Conservation (phyloP, 2,888 invertebrate species). For the Plebejus argus region DNA sequence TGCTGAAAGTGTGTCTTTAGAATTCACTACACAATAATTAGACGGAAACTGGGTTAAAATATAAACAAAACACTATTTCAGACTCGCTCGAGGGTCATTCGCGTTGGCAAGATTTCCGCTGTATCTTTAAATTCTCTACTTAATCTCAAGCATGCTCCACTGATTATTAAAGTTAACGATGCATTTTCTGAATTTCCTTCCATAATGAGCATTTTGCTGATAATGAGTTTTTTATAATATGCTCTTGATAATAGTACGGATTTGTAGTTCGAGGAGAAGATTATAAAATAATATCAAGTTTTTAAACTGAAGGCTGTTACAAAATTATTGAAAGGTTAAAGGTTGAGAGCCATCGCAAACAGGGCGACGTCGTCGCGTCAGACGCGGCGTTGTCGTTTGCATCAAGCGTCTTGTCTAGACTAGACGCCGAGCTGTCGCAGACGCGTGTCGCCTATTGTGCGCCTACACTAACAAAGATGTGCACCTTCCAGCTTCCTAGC, state of each 20-base stretch:
- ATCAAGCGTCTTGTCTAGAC: too few species aligned
- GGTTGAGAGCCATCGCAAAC: too few species aligned
- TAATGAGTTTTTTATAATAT: constrained; percentile 28
- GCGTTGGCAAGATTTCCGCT: constrained; percentile 73
- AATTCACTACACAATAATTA: constrained; percentile 28
- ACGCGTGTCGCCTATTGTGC: too few species aligned
- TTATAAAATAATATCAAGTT: neutral
- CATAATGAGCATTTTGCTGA: constrained; percentile 32
- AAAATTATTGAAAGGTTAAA: too few species aligned
- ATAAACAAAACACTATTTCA: constrained; percentile 43
- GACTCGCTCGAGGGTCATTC: constrained; percentile 52
- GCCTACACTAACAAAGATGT: too few species aligned
- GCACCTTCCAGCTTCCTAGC: too few species aligned
- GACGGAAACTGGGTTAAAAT: constrained; percentile 42
- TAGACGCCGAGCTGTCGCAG: too few species aligned
- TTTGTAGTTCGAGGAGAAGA: neutral
- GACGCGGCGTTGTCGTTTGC: too few species aligned
- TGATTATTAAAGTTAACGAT: constrained; percentile 71
- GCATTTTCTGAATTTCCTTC: constrained; percentile 29
- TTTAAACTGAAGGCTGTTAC: neutral
- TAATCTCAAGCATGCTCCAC: constrained; percentile 64
- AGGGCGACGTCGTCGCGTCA: too few species aligned
- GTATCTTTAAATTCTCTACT: constrained; percentile 75
- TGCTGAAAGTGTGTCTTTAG: constrained; percentile 10
- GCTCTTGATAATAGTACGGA: neutral